Evolutionary conservation across 1,140 invertebrate genomes (phyloP).

Genomic region (Drosophila pallidifrons): DNA sequence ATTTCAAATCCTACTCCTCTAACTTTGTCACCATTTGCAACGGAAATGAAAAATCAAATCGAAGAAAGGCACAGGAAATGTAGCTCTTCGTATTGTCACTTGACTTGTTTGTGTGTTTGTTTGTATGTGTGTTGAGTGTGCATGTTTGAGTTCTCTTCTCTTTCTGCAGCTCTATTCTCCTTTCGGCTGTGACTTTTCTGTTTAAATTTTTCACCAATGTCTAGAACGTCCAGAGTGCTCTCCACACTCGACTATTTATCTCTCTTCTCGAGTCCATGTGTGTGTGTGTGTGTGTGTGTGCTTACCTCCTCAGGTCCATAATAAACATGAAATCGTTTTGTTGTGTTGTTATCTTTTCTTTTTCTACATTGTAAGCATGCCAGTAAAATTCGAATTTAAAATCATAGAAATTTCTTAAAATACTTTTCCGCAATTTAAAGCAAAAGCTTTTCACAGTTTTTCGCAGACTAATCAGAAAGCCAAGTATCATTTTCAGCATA

Average conservation of each 20-base stretch:
- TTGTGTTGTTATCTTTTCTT: constrained; percentile 51
- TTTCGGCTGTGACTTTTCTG: constrained; percentile 36
- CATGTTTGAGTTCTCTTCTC: background rate
- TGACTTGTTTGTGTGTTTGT: constrained; percentile 33
- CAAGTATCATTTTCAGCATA: background rate
- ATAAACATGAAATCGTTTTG: constrained; percentile 72
- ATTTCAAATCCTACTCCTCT: constrained; percentile 30
- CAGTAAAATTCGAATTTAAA: background rate
- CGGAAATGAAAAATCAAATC: constrained; percentile 83
- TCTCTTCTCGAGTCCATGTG: constrained; percentile 25
- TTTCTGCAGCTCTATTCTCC: background rate
- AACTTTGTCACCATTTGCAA: constrained; percentile 79
- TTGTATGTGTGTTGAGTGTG: background rate
- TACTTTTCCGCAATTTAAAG: background rate
- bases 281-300: constrained; percentile 1
- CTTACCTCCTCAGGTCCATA: constrained; percentile 50
- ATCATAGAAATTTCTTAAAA: background rate
- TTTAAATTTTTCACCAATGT: constrained; percentile 77
- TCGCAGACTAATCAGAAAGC: background rate
- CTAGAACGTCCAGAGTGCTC: constrained; percentile 54
- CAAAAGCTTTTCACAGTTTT: background rate
- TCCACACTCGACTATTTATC: constrained; percentile 50
- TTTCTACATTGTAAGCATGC: constrained; percentile 29
- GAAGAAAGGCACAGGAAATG: constrained; percentile 81
- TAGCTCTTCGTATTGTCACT: constrained; percentile 71